A percentile compares a stretch with the other conserved stretches of the same genome.
phyloP scores from a whole-genome alignment of 2,888 invertebrate species.

The Eupeodes latifasciatus region DNA sequence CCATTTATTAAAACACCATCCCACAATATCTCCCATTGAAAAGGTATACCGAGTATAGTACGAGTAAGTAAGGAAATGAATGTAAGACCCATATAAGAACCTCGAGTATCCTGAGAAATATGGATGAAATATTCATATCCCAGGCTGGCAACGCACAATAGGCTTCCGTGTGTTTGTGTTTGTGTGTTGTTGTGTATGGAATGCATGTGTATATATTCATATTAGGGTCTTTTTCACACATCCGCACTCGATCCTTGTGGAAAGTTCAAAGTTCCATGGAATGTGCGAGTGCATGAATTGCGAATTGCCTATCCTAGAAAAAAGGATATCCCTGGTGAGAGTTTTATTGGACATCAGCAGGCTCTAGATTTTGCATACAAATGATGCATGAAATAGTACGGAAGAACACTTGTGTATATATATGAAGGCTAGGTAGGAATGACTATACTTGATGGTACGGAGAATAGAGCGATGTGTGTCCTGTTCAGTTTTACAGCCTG shows the following conservation, averaged over 20 bases:
- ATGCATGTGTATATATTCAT: not conserved
- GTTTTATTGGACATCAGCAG: constrained; percentile 73
- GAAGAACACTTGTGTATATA: constrained; percentile 33
- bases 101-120: constrained; percentile 38
- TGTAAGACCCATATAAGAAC: constrained; percentile 39
- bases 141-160: constrained; percentile 45
- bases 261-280: constrained; percentile 65
- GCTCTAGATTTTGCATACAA: constrained; percentile 75
- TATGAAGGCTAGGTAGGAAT: too few relatives aligned
- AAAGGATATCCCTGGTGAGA: constrained; percentile 57
- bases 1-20: constrained; percentile 64
- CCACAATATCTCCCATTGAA: constrained; percentile 12
- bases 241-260: constrained; percentile 60
- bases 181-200: not conserved
- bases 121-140: not conserved
- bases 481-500: not conserved
- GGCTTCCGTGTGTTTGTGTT: not conserved
- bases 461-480: constrained; percentile 10
- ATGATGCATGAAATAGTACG: constrained; percentile 75
- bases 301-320: constrained; percentile 34
- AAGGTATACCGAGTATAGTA: not conserved
- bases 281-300: constrained; percentile 72
- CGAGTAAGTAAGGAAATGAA: constrained; percentile 49
- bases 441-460: not conserved
- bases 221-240: constrained; percentile 38